phyloP scores from a whole-genome alignment of 2,113 vertebrate genomes.

The Callospermophilus lateralis region DNA sequence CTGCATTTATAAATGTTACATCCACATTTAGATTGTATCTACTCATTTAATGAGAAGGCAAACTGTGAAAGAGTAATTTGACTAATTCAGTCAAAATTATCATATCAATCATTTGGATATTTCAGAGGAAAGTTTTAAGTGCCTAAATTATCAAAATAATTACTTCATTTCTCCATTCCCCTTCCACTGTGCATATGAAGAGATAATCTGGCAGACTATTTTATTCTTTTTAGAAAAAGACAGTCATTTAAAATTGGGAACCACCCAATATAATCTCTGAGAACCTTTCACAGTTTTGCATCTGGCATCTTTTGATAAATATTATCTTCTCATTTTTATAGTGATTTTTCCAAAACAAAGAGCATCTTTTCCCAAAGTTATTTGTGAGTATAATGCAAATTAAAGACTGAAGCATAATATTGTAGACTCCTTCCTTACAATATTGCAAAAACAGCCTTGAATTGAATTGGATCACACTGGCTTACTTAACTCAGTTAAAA shows the following conservation, averaged over 20 bases:
- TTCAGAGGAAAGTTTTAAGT: slow-evolving; percentile 81
- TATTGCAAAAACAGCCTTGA: slow-evolving; percentile 82
- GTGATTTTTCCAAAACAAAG: slow-evolving; percentile 80
- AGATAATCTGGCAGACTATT: slow-evolving; percentile 75
- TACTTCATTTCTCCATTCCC: slow-evolving; percentile 70
- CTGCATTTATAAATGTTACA: slow-evolving; percentile 77
- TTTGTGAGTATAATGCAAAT: slow-evolving; percentile 87
- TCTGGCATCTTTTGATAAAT: slow-evolving; percentile 80
- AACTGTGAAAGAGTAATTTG: slow-evolving; percentile 83
- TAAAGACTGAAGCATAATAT: slow-evolving; percentile 85
- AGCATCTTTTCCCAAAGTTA: slow-evolving; percentile 80
- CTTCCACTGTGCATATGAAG: slow-evolving; percentile 69
- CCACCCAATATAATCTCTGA: slow-evolving; percentile 55
- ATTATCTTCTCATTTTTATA: slow-evolving; percentile 82
- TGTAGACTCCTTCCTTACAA: slow-evolving; percentile 77
- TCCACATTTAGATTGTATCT: slow-evolving; percentile 70
- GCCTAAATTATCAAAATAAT: slow-evolving; percentile 80
- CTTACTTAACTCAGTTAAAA: slow-evolving; percentile 86
- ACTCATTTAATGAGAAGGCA: slow-evolving; percentile 73
- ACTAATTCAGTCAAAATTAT: slow-evolving; percentile 84
- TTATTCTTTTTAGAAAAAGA: slow-evolving; percentile 67
- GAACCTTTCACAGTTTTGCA: slow-evolving; percentile 68
- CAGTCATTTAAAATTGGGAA: slow-evolving; percentile 67
- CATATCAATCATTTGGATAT: slow-evolving; percentile 83
- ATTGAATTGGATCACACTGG: slow-evolving; percentile 84